Evolutionary conservation across 1,140 invertebrate species (phyloP).

Genomic region (Drosophila sturtevanti): DNA sequence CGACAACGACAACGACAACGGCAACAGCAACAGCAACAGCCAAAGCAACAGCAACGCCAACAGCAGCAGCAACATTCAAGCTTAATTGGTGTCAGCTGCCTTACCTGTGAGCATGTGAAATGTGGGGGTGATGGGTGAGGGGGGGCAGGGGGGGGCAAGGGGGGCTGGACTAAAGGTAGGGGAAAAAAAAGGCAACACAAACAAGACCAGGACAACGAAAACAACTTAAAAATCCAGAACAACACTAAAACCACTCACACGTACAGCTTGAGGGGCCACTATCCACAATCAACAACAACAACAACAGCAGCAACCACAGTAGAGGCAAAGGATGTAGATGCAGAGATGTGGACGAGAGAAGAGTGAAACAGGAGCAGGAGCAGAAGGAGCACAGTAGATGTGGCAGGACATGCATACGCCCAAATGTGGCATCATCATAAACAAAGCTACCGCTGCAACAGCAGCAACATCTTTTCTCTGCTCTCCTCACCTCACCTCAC

Average conservation of each 20-base stretch:
- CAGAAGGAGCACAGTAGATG: not conserved
- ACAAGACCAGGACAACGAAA: slow-evolving; percentile 74
- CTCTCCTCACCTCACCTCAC: too few species aligned
- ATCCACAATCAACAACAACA: slow-evolving; percentile 35
- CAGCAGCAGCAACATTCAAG: slow-evolving; percentile 37
- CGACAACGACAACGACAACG: slow-evolving; percentile 26
- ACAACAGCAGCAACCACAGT: slow-evolving; percentile 41
- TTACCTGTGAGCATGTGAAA: slow-evolving; percentile 44
- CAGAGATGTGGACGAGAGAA: not conserved
- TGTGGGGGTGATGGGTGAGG: not conserved
- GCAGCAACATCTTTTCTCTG: not conserved
- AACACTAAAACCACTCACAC: slow-evolving; percentile 79
- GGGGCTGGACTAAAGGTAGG: too few species aligned
- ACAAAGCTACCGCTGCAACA: slow-evolving; percentile 58
- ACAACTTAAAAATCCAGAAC: slow-evolving; percentile 81
- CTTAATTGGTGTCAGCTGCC: slow-evolving; percentile 75
- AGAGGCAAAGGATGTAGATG: slow-evolving; percentile 2
- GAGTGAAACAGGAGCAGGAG: slow-evolving; percentile 10
- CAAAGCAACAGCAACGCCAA: slow-evolving; percentile 27
- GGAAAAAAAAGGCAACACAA: slow-evolving; percentile 65
- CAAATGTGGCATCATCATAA: slow-evolving; percentile 75
- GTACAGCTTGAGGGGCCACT: slow-evolving; percentile 61
- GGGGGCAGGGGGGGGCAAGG: not conserved
- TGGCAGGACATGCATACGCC: slow-evolving; percentile 44
- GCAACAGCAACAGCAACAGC: slow-evolving; percentile 26